Evolutionary conservation across 2,113 vertebrate genomes (phyloP).

Genomic region (Sphaerodactylus townsendi): DNA sequence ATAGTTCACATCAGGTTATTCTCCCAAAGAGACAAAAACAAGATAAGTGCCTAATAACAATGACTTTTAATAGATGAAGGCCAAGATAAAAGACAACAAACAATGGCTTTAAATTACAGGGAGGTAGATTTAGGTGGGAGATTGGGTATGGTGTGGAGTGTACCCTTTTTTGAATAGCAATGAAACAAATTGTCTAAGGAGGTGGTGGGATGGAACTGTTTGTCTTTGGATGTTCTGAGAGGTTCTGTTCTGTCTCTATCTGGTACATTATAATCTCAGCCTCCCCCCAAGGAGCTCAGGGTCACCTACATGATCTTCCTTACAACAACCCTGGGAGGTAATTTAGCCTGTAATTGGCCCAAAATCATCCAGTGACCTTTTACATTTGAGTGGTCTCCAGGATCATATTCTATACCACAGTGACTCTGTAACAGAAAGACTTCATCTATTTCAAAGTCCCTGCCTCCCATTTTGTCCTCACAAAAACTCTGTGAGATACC

Average conservation of each 20-base stretch:
- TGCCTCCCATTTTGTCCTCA: too few species aligned
- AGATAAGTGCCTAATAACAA: slow-evolving; percentile 37
- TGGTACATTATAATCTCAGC: too few species aligned
- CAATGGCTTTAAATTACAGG: slow-evolving; percentile 34
- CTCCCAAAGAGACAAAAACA: slow-evolving; percentile 29
- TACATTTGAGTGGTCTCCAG: too few species aligned
- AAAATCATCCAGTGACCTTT: neutral
- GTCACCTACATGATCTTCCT: neutral
- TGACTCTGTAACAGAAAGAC: too few species aligned
- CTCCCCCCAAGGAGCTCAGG: too few species aligned
- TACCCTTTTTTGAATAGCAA: neutral
- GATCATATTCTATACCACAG: neutral
- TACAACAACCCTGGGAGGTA: neutral
- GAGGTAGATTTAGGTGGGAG: slow-evolving; percentile 26
- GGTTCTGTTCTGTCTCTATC: too few species aligned
- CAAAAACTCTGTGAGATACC: too few species aligned
- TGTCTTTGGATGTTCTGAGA: neutral
- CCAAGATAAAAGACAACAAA: slow-evolving; percentile 38
- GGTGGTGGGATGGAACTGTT: neutral
- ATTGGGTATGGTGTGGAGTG: neutral
- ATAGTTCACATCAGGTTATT: slow-evolving; percentile 33
- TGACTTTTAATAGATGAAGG: slow-evolving; percentile 32
- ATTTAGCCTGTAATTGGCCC: neutral
- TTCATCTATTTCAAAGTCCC: too few species aligned
- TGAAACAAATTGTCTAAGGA: neutral